phyloP scores from a whole-genome alignment of 2,888 invertebrate genomes.

The Drosophila subsilvestris region DNA sequence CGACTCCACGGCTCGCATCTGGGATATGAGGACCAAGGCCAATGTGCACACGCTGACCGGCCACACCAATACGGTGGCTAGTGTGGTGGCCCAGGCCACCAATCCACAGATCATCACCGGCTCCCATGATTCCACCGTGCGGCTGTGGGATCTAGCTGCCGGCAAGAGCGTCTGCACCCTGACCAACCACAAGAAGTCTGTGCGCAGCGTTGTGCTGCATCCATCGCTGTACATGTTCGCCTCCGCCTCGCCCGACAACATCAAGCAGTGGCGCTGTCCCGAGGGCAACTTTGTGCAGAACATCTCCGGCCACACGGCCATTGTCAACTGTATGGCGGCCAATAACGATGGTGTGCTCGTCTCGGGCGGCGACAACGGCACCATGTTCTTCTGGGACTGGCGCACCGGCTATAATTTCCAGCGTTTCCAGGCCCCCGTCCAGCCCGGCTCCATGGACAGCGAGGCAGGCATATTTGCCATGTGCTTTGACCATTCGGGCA shows the following conservation, averaged over 20 bases:
- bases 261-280: conserved; percentile 99
- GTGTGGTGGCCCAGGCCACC: conserved; percentile 95
- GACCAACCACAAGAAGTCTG: conserved; percentile 99
- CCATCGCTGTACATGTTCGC: conserved; percentile 95
- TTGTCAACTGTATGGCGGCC: conserved; percentile 97
- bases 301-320: conserved; percentile 97
- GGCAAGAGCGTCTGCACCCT: conserved; percentile 97
- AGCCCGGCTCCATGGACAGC: conserved; percentile 99
- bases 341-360: conserved; percentile 98
- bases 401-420: conserved; percentile 99
- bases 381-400: conserved; percentile 99
- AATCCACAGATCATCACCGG: conserved; percentile 98
- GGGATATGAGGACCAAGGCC: conserved; percentile 99
- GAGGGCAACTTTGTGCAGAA: conserved; percentile 99
- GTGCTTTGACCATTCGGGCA: conserved; percentile 97
- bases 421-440: conserved; percentile 94
- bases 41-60: conserved; percentile 98
- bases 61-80: conserved; percentile 98
- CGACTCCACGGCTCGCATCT: conserved; percentile 97
- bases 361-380: conserved; percentile 99
- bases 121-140: conserved; percentile 97
- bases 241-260: conserved; percentile 98
- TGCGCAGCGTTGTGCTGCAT: conserved; percentile 91
- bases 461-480: conserved; percentile 99
- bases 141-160: conserved; percentile 98